phyloP scores from a whole-genome alignment of 2,113 vertebrate genomes.

The Serinus canaria region DNA sequence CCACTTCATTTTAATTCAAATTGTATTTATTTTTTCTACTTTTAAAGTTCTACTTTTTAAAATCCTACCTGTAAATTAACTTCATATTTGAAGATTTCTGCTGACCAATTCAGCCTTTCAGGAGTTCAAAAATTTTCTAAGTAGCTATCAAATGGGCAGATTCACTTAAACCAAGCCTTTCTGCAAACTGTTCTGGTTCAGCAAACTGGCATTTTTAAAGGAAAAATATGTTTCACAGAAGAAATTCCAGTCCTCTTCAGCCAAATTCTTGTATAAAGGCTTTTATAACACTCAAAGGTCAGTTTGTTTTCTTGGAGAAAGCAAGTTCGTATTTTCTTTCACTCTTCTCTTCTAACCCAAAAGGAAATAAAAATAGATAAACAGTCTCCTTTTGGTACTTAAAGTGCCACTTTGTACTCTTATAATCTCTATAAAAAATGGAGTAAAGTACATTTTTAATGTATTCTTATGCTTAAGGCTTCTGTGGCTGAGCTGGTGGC shows the following conservation, averaged over 20 bases:
- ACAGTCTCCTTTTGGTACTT: neutral
- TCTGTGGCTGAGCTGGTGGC: neutral
- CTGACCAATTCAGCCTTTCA: neutral
- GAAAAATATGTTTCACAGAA: conserved; percentile 5
- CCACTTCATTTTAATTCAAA: neutral
- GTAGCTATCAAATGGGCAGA: neutral
- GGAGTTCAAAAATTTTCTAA: neutral
- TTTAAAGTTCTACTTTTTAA: fast-evolving
- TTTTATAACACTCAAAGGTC: conserved; percentile 29
- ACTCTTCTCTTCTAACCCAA: neutral
- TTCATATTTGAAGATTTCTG: neutral
- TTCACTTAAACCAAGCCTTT: neutral
- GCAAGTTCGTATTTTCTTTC: neutral
- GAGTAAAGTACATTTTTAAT: neutral
- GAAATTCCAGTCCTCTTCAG: conserved; percentile 8
- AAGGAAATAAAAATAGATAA: neutral
- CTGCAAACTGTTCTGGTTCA: neutral
- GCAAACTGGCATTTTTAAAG: conserved; percentile 21
- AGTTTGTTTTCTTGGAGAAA: neutral
- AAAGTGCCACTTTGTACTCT: neutral
- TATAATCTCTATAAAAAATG: neutral
- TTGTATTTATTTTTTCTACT: neutral
- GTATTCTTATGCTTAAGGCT: neutral
- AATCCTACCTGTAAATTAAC: neutral
- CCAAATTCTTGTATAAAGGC: conserved; percentile 10